Conservation (phyloP, 2,888 invertebrate genomes). For the Cantharis flavilabris region DNA sequence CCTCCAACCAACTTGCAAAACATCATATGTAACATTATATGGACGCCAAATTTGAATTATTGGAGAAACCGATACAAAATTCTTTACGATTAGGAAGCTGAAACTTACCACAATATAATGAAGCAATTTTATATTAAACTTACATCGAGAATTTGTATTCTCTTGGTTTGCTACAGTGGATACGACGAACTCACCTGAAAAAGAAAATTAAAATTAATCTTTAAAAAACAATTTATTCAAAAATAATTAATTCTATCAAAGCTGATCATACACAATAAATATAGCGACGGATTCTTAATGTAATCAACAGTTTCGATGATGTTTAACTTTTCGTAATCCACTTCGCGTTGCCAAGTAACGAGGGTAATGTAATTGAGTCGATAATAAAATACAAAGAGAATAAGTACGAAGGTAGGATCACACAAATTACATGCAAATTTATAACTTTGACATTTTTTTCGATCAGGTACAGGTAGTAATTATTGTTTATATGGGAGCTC, state of each 20-base stretch:
- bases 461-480: background rate
- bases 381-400: constrained; percentile 3
- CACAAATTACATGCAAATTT: background rate
- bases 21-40: too few relatives aligned
- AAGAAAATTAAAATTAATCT: background rate
- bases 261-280: background rate
- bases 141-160: background rate
- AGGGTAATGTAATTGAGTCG: constrained; percentile 1
- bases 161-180: background rate
- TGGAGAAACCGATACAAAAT: background rate
- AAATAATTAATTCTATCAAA: background rate
- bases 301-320: constrained; percentile 3
- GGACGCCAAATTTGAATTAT: too few relatives aligned
- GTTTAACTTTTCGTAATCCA: background rate
- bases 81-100: background rate
- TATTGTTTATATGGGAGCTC: too few relatives aligned
- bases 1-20: too few relatives aligned
- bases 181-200: background rate
- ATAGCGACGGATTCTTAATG: background rate
- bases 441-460: background rate
- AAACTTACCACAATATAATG: background rate
- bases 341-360: background rate
- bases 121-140: background rate
- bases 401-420: background rate
- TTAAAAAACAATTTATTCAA: background rate